Evolutionary conservation across 1,140 invertebrate species (phyloP), one percentile per base, ranked within the genome.

Genomic region (Anoplophora glabripennis): DNA sequence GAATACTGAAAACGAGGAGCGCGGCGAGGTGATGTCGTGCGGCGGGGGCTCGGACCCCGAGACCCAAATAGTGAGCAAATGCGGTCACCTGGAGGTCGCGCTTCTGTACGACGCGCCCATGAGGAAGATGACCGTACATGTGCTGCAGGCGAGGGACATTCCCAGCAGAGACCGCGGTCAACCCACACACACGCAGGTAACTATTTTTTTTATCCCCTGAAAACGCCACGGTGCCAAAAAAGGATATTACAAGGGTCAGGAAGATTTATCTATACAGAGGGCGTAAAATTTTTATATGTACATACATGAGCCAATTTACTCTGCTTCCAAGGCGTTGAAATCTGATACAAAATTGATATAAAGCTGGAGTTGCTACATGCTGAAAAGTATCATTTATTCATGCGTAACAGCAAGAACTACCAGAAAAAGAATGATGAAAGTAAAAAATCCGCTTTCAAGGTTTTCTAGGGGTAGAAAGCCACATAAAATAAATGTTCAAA

Each of bases 21-120:
- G 70, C 11, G 60, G 64, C 21, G 66, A 69, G 17, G 56, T 67
- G 33, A 57, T 63, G 42, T 68, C 66, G 8, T 48, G 33, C 35
- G 42, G 33, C 8, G 51, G 51, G 17, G 12, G 14, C 15, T n/a
- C 36, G 5, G 44, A 35, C 7, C 28, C 42, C 12, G 44, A 59
- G 36, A 10, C 56, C 35, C 35, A 15, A 1, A 8, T 38, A 8
- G 37, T 51, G 18, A 79, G 72, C 53, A 84, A 85, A 67, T 87
- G 89, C 72, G 89, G 89, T 7, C 84, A 83, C 55, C 77, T 97
- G 47, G 92, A 96, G 75, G 86, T 94, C 28, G 91, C 91, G 9
- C 86, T 96, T 70, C 79, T 90, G 10, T 96, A 95, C 73, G 92
- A 96, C 72, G 87, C 90, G 4, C 88, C 90, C 4, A 89, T 92